Percentiles rank a stretch among this genome's conserved stretches.
Conservation (phyloP, 1,140 invertebrate species). For the Panagrolaimus sp. region DNA sequence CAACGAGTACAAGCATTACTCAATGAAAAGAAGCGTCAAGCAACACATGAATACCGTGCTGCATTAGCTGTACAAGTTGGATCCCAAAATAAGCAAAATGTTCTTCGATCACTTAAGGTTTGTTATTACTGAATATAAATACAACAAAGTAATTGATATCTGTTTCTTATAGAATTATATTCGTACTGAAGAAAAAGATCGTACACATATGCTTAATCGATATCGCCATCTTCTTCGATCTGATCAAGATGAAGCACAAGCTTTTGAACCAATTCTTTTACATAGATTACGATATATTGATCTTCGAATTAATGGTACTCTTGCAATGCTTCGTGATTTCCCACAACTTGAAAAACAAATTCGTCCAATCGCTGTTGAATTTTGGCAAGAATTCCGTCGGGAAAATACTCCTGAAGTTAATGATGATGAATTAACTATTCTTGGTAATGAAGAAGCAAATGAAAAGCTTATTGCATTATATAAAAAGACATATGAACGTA, state of each 20-base stretch:
- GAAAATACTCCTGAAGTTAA: conserved; percentile 55
- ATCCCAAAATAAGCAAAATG: conserved; percentile 52
- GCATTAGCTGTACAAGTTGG: conserved; percentile 55
- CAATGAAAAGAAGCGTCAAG: conserved; percentile 80
- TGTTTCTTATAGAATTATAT: conserved; percentile 43
- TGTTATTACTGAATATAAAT: no score
- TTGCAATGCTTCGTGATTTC: conserved; percentile 57
- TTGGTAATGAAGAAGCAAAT: conserved; percentile 67
- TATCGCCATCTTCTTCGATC: conserved; percentile 80
- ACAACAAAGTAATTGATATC: no score
- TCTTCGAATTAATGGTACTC: conserved; percentile 71
- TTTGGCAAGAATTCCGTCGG: conserved; percentile 53
- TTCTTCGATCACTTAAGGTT: conserved; percentile 48
- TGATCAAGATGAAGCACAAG: conserved; percentile 75
- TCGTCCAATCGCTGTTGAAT: conserved; percentile 49
- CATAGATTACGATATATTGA: conserved; percentile 80
- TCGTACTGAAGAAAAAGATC: conserved; percentile 79
- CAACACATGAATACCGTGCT: conserved; percentile 54
- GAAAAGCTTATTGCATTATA: conserved; percentile 48
- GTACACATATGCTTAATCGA: conserved; percentile 87
- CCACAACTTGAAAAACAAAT: conserved; percentile 51
- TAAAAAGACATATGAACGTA: conserved; percentile 46
- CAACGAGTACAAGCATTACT: conserved; percentile 84
- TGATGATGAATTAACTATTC: conserved; percentile 24
- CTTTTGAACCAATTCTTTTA: conserved; percentile 77